Conservation (phyloP, 2,888 invertebrate genomes). For the Lissocephala sabroskyi region DNA sequence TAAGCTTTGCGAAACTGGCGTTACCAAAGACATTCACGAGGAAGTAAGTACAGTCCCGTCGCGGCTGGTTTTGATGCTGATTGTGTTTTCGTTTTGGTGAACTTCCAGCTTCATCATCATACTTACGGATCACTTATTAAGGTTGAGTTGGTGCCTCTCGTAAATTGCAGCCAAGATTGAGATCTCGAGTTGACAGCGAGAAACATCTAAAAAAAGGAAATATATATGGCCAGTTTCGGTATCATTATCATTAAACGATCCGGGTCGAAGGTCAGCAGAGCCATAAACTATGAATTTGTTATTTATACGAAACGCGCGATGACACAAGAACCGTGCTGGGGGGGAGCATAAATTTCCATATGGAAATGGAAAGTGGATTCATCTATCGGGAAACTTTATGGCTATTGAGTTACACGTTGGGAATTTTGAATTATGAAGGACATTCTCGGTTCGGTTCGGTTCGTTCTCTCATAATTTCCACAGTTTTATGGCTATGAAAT, state of each 20-base stretch:
- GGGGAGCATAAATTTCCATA: conserved; percentile 49
- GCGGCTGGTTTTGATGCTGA: too few species aligned
- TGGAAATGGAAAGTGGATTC: conserved; percentile 30
- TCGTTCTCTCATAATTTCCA: conserved; percentile 31
- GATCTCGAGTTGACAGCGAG: neutral
- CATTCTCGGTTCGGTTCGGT: conserved; percentile 21
- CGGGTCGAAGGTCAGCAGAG: conserved; percentile 52
- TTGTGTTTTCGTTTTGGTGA: too few species aligned
- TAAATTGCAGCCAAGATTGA: too few species aligned
- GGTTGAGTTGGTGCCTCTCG: too few species aligned
- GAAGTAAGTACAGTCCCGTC: too few species aligned
- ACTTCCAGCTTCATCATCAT: too few species aligned
- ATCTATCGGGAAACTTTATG: conserved; percentile 47
- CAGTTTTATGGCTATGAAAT: conserved; percentile 50
- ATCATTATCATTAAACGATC: too few species aligned
- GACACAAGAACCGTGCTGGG: conserved; percentile 40
- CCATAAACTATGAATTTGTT: conserved; percentile 53
- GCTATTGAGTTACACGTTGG: conserved; percentile 37
- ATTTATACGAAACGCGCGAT: conserved; percentile 41
- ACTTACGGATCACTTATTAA: too few species aligned
- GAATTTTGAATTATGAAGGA: conserved; percentile 42
- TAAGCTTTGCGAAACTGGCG: too few species aligned
- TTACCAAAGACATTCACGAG: too few species aligned
- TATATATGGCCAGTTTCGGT: too few species aligned
- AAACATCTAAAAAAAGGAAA: too few species aligned